Base-by-base conservation (phyloP, 2,113 vertebrate species). In the Oreocharis arfaki region DNA sequence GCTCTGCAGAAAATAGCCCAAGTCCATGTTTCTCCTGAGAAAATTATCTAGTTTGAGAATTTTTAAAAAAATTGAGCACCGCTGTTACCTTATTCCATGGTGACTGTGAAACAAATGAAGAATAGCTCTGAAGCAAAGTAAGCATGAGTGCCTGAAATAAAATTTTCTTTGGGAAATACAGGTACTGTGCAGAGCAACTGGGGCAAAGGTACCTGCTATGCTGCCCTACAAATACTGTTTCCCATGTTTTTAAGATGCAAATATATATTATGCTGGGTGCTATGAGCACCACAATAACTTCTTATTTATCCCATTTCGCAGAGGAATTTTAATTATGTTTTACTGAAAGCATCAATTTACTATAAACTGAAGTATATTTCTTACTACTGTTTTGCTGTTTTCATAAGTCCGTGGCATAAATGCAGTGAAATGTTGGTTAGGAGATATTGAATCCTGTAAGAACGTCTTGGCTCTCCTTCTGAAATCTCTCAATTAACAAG, bases 401-500 rank as follows among this genome's bases (percentile, higher is more conserved):
- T 78, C 32, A 6, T 81, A 71, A 68, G 37, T 89, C 16, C 4
- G 9, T 47, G 59, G 46, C 53, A 64, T 70, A 96, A 92, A 90
- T 22, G 77, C 27, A 79, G 39, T 27, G 26, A 90, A 93, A 92
- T 87, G 73, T 94, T 93, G 91, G 46, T 92, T 95, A 84, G 57
- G 75, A 84, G 74, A 71, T 84, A 76, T 16, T 95, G 81, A 74
- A 60, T 77, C n/a, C 32, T 84, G 6, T 50, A 49, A 84, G 61
- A 76, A 78, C 68, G 33, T 74, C 89, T 83, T 84, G 55, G 55
- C 89, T 92, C 37, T 93, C 24, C 42, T 87, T 89, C 59, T 90
- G 53, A 70, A 95, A 96, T 85, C 65, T 74, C 67, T 41, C 80
- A 76, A 24, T 96, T 92, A 94, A 81, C 27, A 93, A 83, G 32